Conservation (phyloP, 2,888 invertebrate species). For the Melipona bicolor region DNA sequence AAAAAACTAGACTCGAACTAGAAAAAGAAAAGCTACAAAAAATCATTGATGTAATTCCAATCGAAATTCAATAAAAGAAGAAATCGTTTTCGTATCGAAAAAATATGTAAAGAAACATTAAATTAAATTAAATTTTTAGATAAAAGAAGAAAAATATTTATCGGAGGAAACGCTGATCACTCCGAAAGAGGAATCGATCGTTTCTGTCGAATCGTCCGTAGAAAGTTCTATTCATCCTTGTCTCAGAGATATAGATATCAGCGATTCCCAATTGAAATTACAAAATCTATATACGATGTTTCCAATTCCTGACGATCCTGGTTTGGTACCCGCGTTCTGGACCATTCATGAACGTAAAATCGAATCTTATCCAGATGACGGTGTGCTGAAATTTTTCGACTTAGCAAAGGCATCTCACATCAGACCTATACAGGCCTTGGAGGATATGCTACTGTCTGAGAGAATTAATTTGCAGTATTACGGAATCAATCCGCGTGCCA, state of each 20-base stretch:
- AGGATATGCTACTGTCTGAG: conserved; percentile 72
- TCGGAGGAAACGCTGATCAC: conserved; percentile 67
- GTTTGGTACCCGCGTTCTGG: conserved; percentile 74
- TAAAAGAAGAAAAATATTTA: conserved; percentile 9
- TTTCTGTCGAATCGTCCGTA: conserved; percentile 36
- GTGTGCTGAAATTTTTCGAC: conserved; percentile 74
- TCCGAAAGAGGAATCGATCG: conserved; percentile 33
- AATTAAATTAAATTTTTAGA: conserved; percentile 12
- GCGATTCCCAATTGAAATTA: conserved; percentile 74
- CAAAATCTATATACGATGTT: conserved; percentile 68
- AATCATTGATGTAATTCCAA: conserved; percentile 68
- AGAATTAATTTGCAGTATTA: conserved; percentile 76
- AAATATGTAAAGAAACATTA: background rate
- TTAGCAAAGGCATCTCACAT: conserved; percentile 55
- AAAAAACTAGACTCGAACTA: conserved; percentile 33
- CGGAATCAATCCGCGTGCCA: conserved; percentile 73
- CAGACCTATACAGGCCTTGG: conserved; percentile 70
- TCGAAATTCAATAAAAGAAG: conserved; percentile 11
- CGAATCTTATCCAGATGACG: conserved; percentile 68
- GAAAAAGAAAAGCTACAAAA: conserved; percentile 49
- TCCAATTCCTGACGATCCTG: conserved; percentile 75
- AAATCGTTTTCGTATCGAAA: background rate
- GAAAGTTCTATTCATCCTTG: conserved; percentile 66
- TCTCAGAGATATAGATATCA: conserved; percentile 71
- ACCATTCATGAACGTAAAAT: conserved; percentile 54